phyloP scores from a whole-genome alignment of 2,113 vertebrate species.

The Myiozetetes cayanensis region DNA sequence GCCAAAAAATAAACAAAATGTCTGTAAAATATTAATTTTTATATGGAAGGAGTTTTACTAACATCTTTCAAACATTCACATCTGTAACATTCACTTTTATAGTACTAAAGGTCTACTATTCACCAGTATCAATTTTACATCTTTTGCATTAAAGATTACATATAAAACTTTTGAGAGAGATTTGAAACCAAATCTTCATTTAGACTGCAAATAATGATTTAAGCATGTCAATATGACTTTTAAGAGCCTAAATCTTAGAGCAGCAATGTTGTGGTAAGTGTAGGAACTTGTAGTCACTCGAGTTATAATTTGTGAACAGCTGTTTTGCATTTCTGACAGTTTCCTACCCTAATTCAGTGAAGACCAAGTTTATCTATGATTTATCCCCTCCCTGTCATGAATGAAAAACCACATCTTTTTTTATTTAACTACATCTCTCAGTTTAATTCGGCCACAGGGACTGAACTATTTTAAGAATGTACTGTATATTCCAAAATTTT shows the following conservation, averaged over 20 bases:
- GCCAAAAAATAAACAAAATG: background rate
- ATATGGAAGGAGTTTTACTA: background rate
- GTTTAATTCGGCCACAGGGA: background rate
- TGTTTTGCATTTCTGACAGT: background rate
- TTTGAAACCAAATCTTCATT: background rate
- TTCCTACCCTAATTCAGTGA: background rate
- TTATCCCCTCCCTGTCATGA: background rate
- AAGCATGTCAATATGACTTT: background rate
- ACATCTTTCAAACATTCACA: background rate
- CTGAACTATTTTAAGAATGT: background rate
- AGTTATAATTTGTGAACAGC: background rate
- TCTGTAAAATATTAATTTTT: background rate
- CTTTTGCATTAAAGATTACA: background rate
- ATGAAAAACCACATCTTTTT: background rate
- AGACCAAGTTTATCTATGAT: background rate
- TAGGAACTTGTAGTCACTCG: background rate
- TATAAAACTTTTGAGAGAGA: background rate
- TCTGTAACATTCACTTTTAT: background rate
- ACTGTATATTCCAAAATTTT: background rate
- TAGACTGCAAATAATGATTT: background rate
- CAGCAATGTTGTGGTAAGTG: background rate
- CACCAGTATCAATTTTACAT: background rate
- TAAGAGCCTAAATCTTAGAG: background rate
- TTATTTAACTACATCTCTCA: background rate
- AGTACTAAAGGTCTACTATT: background rate